A percentile compares a stretch with the other conserved stretches of the same genome.
These are phyloP conservation scores for Formica exsecta DNA, from an alignment of 1,140 invertebrate genomes.

Conservation along the genomic window DNA sequence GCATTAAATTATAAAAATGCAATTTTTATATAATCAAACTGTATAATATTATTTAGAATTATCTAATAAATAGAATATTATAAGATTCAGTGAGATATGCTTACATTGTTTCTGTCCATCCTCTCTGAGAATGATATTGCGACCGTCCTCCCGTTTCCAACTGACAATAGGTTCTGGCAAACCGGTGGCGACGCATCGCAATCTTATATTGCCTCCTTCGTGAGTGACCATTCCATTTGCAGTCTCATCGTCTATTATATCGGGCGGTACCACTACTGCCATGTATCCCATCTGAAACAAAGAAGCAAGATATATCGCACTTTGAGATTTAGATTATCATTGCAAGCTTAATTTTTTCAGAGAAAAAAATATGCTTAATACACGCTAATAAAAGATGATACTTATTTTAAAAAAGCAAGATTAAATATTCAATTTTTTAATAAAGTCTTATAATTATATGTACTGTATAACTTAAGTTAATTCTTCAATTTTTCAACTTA, in stretches of 20 bases:
- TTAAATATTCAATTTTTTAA: neutral
- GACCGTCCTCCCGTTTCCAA: constrained; percentile 93
- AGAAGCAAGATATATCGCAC: neutral
- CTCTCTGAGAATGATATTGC: constrained; percentile 91
- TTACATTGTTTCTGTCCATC: constrained; percentile 91
- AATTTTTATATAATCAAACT: neutral
- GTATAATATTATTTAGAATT: neutral
- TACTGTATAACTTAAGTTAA: constrained; percentile 1
- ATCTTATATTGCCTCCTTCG: constrained; percentile 92
- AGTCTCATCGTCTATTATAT: constrained; percentile 90
- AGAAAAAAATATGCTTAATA: neutral
- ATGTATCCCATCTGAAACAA: constrained; percentile 91
- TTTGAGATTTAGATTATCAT: neutral
- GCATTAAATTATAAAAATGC: neutral
- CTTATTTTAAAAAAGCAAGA: neutral
- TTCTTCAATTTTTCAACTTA: neutral
- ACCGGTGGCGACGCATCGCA: constrained; percentile 93
- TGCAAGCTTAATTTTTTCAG: neutral
- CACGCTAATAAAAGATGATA: too few species aligned
- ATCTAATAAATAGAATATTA: neutral
- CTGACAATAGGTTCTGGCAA: constrained; percentile 92
- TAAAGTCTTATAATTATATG: neutral
- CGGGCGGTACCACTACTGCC: constrained; percentile 94
- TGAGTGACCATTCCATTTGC: constrained; percentile 83
- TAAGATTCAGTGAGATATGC: neutral